phyloP scores from a whole-genome alignment of 2,797 vertebrate genomes.

The Cheirogaleus major region DNA sequence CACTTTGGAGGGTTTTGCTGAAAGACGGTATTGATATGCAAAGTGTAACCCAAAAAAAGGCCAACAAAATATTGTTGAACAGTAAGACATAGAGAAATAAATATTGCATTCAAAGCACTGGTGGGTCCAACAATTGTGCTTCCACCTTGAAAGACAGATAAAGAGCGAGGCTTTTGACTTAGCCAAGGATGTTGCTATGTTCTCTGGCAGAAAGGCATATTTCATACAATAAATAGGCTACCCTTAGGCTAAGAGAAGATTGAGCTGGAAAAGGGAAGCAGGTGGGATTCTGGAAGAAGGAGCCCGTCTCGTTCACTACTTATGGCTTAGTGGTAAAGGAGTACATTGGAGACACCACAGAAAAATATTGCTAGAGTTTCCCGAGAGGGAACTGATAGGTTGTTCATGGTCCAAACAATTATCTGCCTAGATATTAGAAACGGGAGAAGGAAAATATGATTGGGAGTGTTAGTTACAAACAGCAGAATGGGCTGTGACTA shows the following conservation, averaged over 20 bases:
- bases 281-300: constrained; percentile 44
- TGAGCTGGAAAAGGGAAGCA: constrained; percentile 44
- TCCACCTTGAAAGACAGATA: constrained; percentile 33
- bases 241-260: constrained; percentile 70
- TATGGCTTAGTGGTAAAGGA: constrained; percentile 48
- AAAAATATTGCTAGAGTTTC: constrained; percentile 46
- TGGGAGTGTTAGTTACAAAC: not conserved
- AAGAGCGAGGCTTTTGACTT: constrained; percentile 74
- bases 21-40: not conserved
- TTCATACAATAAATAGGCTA: constrained; percentile 72
- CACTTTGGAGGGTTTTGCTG: constrained; percentile 19
- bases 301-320: constrained; percentile 51
- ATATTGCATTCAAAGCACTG: constrained; percentile 66
- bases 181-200: constrained; percentile 56
- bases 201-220: constrained; percentile 67
- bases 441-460: not conserved
- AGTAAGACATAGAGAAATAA: constrained; percentile 67
- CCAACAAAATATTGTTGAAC: constrained; percentile 67
- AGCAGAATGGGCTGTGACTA: not conserved
- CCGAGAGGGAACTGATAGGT: constrained; percentile 14
- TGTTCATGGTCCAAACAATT: constrained; percentile 3
- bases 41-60: not conserved
- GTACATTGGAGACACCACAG: constrained; percentile 16
- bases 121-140: constrained; percentile 61
- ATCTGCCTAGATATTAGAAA: not conserved